Evolutionary conservation across 2,888 invertebrate species (phyloP).

Genomic region (Lepidochitona cinerea): DNA sequence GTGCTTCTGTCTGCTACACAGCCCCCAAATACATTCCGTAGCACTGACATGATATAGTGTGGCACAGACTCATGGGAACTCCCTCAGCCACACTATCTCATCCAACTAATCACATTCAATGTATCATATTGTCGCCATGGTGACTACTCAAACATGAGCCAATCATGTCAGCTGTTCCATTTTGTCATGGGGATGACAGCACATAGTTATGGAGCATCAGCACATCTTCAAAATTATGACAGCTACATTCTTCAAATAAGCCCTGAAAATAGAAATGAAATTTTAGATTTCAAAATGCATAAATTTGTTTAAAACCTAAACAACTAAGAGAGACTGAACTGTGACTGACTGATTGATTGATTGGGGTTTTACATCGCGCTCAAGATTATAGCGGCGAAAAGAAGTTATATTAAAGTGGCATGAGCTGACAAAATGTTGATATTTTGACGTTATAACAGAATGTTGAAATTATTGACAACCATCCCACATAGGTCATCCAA

Average conservation of each 20-base stretch:
- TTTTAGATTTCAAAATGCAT: too few species aligned
- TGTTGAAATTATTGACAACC: too few species aligned
- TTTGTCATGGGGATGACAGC: not conserved
- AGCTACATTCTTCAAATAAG: not conserved
- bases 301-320: too few species aligned
- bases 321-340: too few species aligned
- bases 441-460: too few species aligned
- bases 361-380: too few species aligned
- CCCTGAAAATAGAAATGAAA: too few species aligned
- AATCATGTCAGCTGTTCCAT: not conserved
- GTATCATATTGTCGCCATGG: not conserved
- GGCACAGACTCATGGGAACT: slow-evolving; percentile 1
- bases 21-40: slow-evolving; percentile 66
- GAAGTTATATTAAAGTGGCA: too few species aligned
- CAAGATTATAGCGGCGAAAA: too few species aligned
- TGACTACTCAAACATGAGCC: not conserved
- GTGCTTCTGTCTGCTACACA: slow-evolving; percentile 67
- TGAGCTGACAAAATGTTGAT: too few species aligned
- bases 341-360: too few species aligned
- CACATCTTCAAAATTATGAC: not conserved
- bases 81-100: slow-evolving; percentile 1
- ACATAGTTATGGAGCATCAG: not conserved
- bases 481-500: too few species aligned
- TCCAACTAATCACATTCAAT: slow-evolving; percentile 1
- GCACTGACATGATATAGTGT: slow-evolving; percentile 49